phyloP scores from a whole-genome alignment of 2,888 invertebrate species.

The Agonopterix alstromeriana region DNA sequence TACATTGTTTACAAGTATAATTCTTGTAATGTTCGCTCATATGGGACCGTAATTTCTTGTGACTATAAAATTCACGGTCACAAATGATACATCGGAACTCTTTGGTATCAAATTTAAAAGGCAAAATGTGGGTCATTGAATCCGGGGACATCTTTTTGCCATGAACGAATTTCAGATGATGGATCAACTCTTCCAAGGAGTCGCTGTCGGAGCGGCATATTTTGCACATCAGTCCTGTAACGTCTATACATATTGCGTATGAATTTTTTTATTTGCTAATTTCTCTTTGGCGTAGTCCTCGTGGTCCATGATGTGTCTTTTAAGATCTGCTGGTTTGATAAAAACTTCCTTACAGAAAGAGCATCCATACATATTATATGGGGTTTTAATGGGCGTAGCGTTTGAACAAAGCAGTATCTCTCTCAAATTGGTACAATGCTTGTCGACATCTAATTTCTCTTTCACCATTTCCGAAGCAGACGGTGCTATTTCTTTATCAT shows the following conservation, averaged over 20 bases:
- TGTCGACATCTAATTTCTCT: not conserved
- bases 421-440: not conserved
- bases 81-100: constrained; percentile 37
- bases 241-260: constrained; percentile 23
- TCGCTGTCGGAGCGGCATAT: constrained; percentile 5
- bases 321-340: not conserved
- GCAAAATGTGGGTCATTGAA: constrained; percentile 30
- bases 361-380: not conserved
- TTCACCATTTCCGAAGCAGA: not conserved
- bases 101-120: constrained; percentile 27
- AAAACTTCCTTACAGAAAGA: not conserved
- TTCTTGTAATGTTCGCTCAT: constrained; percentile 43
- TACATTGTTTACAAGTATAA: constrained; percentile 24
- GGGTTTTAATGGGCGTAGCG: not conserved
- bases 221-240: constrained; percentile 20
- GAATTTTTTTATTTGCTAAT: not conserved
- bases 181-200: constrained; percentile 3
- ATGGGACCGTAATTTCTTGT: constrained; percentile 23
- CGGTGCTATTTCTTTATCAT: too few species aligned
- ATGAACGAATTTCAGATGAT: constrained; percentile 15
- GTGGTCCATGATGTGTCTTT: not conserved
- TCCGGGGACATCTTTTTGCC: constrained; percentile 20
- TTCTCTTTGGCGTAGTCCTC: not conserved
- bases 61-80: constrained; percentile 35
- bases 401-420: constrained; percentile 1